These are phyloP conservation scores for Peromyscus leucopus DNA, from an alignment of 2,113 vertebrate genomes.

Conservation along the genomic window DNA sequence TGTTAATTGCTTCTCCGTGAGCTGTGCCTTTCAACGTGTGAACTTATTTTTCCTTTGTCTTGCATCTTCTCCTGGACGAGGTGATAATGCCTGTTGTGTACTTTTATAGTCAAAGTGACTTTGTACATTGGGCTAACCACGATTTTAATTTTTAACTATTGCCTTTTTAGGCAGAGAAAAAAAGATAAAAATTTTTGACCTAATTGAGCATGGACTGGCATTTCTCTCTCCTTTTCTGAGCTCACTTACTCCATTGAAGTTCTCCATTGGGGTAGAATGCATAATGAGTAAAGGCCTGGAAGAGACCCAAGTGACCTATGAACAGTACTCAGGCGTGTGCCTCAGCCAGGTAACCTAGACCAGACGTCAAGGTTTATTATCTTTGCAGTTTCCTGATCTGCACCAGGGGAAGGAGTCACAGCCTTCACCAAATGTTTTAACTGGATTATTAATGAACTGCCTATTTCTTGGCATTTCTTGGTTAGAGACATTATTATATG, in stretches of 20 bases:
- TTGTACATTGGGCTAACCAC: slow-evolving; percentile 20
- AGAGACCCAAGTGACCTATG: slow-evolving; percentile 60
- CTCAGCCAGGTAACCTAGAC: slow-evolving; percentile 42
- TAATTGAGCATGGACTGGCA: not conserved
- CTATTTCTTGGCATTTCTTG: slow-evolving; percentile 59
- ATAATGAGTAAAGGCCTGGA: slow-evolving; percentile 64
- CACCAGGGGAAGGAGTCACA: slow-evolving; percentile 41
- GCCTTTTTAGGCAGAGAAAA: slow-evolving; percentile 49
- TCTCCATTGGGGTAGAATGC: not conserved
- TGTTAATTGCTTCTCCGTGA: slow-evolving; percentile 17
- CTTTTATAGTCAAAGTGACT: slow-evolving; percentile 44
- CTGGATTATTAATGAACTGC: slow-evolving; percentile 36
- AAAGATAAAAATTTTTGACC: slow-evolving; percentile 41
- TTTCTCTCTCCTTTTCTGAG: slow-evolving; percentile 25
- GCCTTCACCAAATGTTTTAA: slow-evolving; percentile 56
- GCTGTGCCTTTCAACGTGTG: slow-evolving; percentile 4
- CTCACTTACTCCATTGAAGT: slow-evolving; percentile 1
- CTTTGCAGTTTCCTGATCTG: slow-evolving; percentile 69
- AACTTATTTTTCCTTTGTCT: slow-evolving; percentile 31
- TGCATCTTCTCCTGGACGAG: slow-evolving; percentile 37
- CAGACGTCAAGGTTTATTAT: slow-evolving; percentile 67
- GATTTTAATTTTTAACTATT: slow-evolving; percentile 55
- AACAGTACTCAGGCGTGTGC: not conserved
- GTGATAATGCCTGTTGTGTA: slow-evolving; percentile 16
- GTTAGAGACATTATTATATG: slow-evolving; percentile 26